Evolutionary conservation across 2,113 vertebrate genomes (phyloP).

Genomic region (Malurus elegans): DNA sequence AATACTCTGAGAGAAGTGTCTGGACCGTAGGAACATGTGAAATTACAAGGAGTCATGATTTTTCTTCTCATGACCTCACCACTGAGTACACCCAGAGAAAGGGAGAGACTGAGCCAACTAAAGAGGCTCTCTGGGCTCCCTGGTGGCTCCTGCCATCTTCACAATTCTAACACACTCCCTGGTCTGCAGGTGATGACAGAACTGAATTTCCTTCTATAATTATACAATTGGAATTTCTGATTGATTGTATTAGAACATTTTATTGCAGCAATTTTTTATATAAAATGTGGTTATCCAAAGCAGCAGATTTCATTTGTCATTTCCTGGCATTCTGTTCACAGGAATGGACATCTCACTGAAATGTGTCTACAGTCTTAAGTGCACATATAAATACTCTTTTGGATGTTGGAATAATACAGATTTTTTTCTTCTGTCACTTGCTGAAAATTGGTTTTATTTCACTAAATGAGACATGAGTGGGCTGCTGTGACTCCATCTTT

Average conservation of each 20-base stretch:
- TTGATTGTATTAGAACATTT: not conserved
- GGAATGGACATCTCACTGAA: not conserved
- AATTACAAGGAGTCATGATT: not conserved
- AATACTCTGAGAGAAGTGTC: not conserved
- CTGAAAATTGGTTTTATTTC: not conserved
- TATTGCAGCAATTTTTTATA: not conserved
- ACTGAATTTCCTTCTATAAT: not conserved
- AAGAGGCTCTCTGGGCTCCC: not conserved
- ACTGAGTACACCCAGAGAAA: not conserved
- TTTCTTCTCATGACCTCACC: not conserved
- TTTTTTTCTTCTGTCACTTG: not conserved
- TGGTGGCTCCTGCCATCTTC: not conserved
- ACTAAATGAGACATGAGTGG: not conserved
- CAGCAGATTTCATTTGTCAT: not conserved
- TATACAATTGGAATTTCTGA: not conserved
- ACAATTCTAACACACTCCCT: not conserved
- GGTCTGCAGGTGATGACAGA: not conserved
- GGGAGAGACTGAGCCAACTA: not conserved
- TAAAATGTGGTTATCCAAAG: not conserved
- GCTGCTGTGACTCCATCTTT: not conserved
- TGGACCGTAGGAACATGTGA: not conserved
- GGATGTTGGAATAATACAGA: not conserved
- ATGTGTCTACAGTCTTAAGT: not conserved
- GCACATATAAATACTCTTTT: not conserved
- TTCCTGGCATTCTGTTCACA: not conserved